A percentile compares a stretch with the other conserved stretches of the same genome.
Evolutionary conservation across 2,888 invertebrate species (phyloP).

Genomic region (Calameuta filiformis): DNA sequence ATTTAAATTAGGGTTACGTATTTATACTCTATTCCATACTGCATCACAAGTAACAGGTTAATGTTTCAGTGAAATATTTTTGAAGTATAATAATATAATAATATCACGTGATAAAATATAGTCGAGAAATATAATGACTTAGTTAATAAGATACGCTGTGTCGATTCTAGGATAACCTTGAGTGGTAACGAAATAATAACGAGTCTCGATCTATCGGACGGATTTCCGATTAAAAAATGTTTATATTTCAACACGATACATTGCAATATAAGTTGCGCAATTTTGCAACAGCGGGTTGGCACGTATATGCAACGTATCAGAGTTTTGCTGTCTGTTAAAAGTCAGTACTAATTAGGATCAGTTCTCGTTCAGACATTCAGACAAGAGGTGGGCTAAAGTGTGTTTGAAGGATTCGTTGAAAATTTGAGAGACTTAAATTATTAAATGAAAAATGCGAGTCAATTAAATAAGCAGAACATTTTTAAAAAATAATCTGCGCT

Average conservation of each 20-base stretch:
- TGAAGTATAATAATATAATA: not conserved
- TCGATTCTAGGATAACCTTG: not conserved
- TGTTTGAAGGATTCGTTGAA: not conserved
- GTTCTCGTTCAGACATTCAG: not conserved
- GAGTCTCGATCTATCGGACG: not conserved
- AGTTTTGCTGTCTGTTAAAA: not conserved
- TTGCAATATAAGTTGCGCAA: slow-evolving; percentile 19
- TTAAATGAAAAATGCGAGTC: not conserved
- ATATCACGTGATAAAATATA: not conserved
- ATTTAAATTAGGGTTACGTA: not conserved
- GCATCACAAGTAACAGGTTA: not conserved
- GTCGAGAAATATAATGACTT: not conserved
- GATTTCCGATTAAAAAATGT: not conserved
- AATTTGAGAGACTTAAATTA: not conserved
- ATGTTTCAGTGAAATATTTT: not conserved
- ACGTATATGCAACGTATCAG: not conserved
- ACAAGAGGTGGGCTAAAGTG: not conserved
- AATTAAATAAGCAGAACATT: not conserved
- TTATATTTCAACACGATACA: not conserved
- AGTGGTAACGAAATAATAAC: not conserved
- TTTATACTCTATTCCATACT: not conserved
- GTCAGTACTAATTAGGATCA: not conserved
- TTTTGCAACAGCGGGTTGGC: slow-evolving; percentile 19
- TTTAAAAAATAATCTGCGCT: not conserved
- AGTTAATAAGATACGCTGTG: not conserved